A percentile compares a stretch with the other conserved stretches of the same genome.
These are phyloP conservation scores for Rosalia funebris DNA, from an alignment of 2,888 invertebrate species.

Conservation along the genomic window DNA sequence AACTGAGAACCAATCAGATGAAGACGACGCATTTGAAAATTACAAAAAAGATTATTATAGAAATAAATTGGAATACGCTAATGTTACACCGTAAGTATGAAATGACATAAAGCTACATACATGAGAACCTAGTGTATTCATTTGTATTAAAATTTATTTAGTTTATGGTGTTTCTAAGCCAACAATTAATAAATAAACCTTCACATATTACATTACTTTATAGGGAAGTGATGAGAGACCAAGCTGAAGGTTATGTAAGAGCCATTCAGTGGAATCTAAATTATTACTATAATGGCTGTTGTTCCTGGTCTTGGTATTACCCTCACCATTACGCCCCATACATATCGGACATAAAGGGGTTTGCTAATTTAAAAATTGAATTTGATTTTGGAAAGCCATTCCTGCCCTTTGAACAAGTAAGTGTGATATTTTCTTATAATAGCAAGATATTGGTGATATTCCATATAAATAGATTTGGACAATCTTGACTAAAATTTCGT, in stretches of 20 bases:
- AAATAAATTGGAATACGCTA: slow-evolving; percentile 83
- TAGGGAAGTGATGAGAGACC: slow-evolving; percentile 80
- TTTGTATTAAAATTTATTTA: background rate
- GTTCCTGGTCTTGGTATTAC: slow-evolving; percentile 99
- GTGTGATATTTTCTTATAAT: slow-evolving; percentile 17
- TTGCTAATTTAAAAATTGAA: slow-evolving; percentile 77
- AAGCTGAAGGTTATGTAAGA: slow-evolving; percentile 89
- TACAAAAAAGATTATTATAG: slow-evolving; percentile 94
- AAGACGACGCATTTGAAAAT: slow-evolving; percentile 71
- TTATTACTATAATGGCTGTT: slow-evolving; percentile 96
- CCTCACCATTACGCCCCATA: slow-evolving; percentile 98
- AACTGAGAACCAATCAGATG: slow-evolving; percentile 65
- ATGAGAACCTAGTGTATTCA: no score
- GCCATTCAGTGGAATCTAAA: slow-evolving; percentile 97
- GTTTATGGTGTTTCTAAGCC: no score
- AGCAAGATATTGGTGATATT: no score
- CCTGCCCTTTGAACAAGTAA: slow-evolving; percentile 88
- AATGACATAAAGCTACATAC: no score
- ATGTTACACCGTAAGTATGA: slow-evolving; percentile 80
- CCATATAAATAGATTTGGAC: no score
- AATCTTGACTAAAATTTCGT: background rate
- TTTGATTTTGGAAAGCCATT: slow-evolving; percentile 90
- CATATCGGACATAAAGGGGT: slow-evolving; percentile 79
- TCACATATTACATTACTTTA: slow-evolving; percentile 40
- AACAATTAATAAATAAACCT: no score